Evolutionary conservation across 2,888 invertebrate genomes (phyloP), one percentile per base, ranked within the genome.

Genomic region (Shargacucullia verbasci): DNA sequence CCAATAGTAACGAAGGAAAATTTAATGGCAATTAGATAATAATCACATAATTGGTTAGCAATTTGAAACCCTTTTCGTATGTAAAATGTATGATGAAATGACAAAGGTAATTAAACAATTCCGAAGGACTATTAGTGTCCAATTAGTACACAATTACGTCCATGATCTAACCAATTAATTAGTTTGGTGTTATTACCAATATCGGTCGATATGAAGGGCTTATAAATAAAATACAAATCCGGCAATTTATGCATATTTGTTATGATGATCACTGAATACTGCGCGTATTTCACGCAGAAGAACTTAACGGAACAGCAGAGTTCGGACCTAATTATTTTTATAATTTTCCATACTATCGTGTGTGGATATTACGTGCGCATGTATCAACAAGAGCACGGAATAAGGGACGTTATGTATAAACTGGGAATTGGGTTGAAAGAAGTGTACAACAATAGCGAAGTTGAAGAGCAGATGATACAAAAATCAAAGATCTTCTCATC

Each of bases 201-300:
- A 35, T n/a, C 9, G 15, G 10, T 55, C 29, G 34, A 13, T 31
- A 40, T 11, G 2, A n/a, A 9, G 6, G 11, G 29, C 1, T 27
- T 29, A 12, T 15, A 38, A 14, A 31, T 48, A 37, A 29, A 3
- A 29, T 25, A 33, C 53, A 54, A 39, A 39, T 33, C 34, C 0
- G 63, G 73, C 2, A 72, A 72, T 29, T 29, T 44, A 27, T n/a
- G 33, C 0, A 0, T 54, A 38, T 52, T 38, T 7, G 25, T 10
- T 1, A 10, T 70, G 34, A 6, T 58, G 7, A 0, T 70, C n/a
- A 20, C 29, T 0, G 63, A 68, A 52, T 73, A 48, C 14, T 0
- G 31, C 3, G 63, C 78, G 0, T 71, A 54, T 40, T 52, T 66
- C 11, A 80, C 80, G 0, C 82, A 83, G 41, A 66, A 74, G 1